Conservation (phyloP, 2,797 vertebrate species). For the Scomberomorus guttatus region DNA sequence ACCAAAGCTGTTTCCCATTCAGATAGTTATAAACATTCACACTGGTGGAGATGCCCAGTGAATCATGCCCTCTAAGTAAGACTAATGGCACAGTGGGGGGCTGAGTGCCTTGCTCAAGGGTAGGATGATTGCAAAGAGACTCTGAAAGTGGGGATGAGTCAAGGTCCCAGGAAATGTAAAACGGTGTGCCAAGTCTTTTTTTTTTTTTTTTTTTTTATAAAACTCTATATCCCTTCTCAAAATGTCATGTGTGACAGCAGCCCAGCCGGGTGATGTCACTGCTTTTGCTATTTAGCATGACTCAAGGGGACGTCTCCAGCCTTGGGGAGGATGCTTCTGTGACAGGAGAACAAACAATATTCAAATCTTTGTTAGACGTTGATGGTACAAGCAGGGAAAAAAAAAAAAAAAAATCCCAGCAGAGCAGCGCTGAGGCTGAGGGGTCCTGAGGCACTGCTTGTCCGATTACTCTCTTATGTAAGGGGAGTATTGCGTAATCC, state of each 20-base stretch:
- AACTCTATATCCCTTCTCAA: constrained; percentile 20
- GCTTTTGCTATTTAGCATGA: constrained; percentile 40
- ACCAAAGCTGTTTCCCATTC: constrained; percentile 22
- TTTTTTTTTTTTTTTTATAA: background rate
- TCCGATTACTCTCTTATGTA: constrained; percentile 71
- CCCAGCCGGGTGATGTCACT: constrained; percentile 49
- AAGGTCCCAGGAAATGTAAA: constrained; percentile 37
- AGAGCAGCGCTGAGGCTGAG: constrained; percentile 32
- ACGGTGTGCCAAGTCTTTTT: constrained; percentile 1
- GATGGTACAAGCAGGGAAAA: background rate
- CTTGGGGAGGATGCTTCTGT: constrained; percentile 23
- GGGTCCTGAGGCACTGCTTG: constrained; percentile 61
- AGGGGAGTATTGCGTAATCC: constrained; percentile 71
- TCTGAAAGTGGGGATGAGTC: constrained; percentile 37
- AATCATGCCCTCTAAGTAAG: constrained; percentile 25
- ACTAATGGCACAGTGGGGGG: constrained; percentile 10
- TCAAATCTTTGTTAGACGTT: constrained; percentile 30
- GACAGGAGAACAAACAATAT: constrained; percentile 57
- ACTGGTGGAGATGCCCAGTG: constrained; percentile 29
- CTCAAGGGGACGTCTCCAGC: constrained; percentile 37
- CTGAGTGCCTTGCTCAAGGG: constrained; percentile 29
- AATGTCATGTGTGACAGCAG: constrained; percentile 40
- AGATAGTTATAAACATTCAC: constrained; percentile 12
- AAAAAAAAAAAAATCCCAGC: constrained; percentile 30
- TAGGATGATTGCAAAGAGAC: constrained; percentile 17